A percentile compares a stretch with the other conserved stretches of the same genome.
phyloP scores from a whole-genome alignment of 2,797 vertebrate species.

The Notamacropus eugenii region DNA sequence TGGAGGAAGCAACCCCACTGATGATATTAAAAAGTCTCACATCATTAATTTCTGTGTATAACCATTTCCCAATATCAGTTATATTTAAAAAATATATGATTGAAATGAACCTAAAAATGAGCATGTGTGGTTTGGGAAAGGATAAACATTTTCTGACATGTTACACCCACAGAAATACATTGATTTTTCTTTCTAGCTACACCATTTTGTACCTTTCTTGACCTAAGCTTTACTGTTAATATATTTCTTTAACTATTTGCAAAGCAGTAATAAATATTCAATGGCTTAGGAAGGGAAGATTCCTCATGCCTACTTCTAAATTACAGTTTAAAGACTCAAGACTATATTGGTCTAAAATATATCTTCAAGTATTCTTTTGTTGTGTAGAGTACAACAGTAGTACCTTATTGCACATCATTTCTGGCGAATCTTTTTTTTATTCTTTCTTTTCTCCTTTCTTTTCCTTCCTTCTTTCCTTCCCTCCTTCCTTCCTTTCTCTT shows the following conservation, averaged over 20 bases:
- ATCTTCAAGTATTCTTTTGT: constrained; percentile 86
- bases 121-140: constrained; percentile 65
- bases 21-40: constrained; percentile 6
- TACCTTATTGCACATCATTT: constrained; percentile 88
- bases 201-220: constrained; percentile 75
- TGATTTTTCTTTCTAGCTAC: constrained; percentile 72
- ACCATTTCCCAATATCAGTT: constrained; percentile 50
- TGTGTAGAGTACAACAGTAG: constrained; percentile 84
- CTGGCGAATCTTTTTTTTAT: constrained; percentile 43
- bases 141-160: constrained; percentile 70
- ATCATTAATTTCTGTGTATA: constrained; percentile 24
- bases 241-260: constrained; percentile 75
- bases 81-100: constrained; percentile 42
- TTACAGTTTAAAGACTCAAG: constrained; percentile 82
- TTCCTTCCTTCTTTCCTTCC: background rate
- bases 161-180: constrained; percentile 72
- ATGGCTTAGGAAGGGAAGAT: constrained; percentile 81
- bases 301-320: constrained; percentile 79
- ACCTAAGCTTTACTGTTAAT: constrained; percentile 68
- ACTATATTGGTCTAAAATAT: constrained; percentile 80
- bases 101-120: constrained; percentile 63
- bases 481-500: background rate
- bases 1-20: background rate
- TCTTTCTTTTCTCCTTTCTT: background rate
- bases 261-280: constrained; percentile 84